Evolutionary conservation across 2,797 vertebrate genomes (phyloP), one percentile per base, ranked within the genome.

Genomic region (Remorina albescens): DNA sequence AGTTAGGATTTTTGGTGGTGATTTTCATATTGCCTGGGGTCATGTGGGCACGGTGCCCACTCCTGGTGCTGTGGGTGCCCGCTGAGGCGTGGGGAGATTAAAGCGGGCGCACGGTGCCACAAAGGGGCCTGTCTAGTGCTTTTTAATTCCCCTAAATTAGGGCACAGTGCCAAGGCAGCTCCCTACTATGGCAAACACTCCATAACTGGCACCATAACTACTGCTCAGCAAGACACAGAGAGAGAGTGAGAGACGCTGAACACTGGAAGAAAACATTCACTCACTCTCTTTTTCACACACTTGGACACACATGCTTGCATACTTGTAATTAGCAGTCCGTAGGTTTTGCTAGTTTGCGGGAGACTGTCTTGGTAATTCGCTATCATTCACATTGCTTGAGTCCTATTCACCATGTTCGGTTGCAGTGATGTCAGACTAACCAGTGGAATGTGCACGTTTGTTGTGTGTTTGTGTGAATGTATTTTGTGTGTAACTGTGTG

Each of bases 101-200:
- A 93, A 93, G 92, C 90, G 74, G 88, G 91, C 90, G 88, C 91
- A 92, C 86, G 85, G 85, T 92, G 88, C 89, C 93, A 95, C 93
- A 94, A 95, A 94, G 90, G 93, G 91, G 86, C 89, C 91, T 91
- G 93, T 95, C 92, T 95, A 93, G 93, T 94, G 91, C 90, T 94
- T 93, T 95, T 94, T 94, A 94, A 95, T 94, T 94, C 93, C 86
- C 83, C 91, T 91, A 94, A 94, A 95, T 94, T 94, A 95, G 92
- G 92, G 94, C 91, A 87, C 60, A 2, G 85, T 88, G 92, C 91
- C 93, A 94, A 91, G 79, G 84, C 78, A 92, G 88, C 85, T 92
- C 91, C 87, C 89, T 84, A 88, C 91, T 90, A 91, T 82, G 86
- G 88, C 91, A 86, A 92, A 93, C 90, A 91, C 90, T 92, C 90